phyloP scores from a whole-genome alignment of 1,140 invertebrate species.

The Homarus americanus region DNA sequence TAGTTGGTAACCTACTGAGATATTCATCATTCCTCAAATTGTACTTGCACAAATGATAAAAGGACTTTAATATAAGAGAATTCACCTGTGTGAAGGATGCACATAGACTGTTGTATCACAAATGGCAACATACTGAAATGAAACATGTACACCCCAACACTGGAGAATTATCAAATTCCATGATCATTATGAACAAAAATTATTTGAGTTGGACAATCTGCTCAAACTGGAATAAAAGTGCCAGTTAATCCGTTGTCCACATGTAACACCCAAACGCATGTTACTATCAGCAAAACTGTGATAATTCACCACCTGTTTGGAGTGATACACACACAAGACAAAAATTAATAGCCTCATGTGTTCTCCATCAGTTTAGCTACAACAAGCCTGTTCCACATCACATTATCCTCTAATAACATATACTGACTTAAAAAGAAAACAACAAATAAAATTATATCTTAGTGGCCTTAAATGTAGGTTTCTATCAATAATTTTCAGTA shows the following conservation, averaged over 20 bases:
- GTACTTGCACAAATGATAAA: background rate
- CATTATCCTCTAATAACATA: background rate
- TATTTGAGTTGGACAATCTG: conserved; percentile 35
- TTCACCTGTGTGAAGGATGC: background rate
- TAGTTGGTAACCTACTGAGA: background rate
- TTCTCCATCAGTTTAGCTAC: conserved; percentile 35
- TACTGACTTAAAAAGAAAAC: background rate
- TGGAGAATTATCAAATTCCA: background rate
- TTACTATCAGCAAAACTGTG: conserved; percentile 29
- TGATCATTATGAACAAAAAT: conserved; percentile 25
- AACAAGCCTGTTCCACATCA: background rate
- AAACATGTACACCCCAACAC: background rate
- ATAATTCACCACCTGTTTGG: conserved; percentile 34
- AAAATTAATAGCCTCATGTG: conserved; percentile 30
- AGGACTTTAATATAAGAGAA: background rate
- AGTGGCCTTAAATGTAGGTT: background rate
- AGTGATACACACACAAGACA: conserved; percentile 1
- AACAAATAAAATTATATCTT: background rate
- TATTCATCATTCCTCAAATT: background rate
- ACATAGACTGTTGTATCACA: background rate
- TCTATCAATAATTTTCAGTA: background rate
- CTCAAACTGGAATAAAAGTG: conserved; percentile 16
- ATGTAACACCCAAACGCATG: conserved; percentile 45
- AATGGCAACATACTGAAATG: conserved; percentile 16
- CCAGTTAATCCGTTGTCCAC: conserved; percentile 17